phyloP scores from a whole-genome alignment of 2,113 vertebrate species.

The Corythaixoides concolor region DNA sequence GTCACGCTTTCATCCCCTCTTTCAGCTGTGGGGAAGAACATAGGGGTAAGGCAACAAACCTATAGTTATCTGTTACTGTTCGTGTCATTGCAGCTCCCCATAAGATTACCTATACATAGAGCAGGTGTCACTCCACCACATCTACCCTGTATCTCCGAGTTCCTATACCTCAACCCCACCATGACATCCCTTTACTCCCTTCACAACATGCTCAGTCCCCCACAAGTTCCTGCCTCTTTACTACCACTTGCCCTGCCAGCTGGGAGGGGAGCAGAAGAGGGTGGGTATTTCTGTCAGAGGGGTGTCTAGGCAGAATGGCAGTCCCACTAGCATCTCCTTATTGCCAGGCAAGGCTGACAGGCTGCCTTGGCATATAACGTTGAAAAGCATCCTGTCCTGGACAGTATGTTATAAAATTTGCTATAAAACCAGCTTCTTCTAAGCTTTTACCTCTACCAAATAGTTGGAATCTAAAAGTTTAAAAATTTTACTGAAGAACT shows the following conservation, averaged over 20 bases:
- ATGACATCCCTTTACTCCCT: background rate
- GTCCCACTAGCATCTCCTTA: background rate
- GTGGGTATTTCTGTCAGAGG: background rate
- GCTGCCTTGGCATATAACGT: background rate
- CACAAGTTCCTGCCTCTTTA: background rate
- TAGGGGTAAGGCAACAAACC: background rate
- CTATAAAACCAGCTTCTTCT: background rate
- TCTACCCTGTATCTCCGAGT: background rate
- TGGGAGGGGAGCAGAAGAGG: background rate
- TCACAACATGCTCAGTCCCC: background rate
- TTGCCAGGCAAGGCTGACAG: background rate
- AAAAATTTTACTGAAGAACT: background rate
- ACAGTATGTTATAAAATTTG: background rate
- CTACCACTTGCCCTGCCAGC: background rate
- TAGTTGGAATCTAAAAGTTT: background rate
- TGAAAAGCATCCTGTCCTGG: background rate
- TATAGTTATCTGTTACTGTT: background rate
- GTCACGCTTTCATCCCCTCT: background rate
- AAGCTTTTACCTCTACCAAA: background rate
- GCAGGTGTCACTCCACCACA: background rate
- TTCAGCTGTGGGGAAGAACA: background rate
- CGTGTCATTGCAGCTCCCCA: background rate
- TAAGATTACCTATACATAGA: background rate
- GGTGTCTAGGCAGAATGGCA: background rate
- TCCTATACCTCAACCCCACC: background rate